Evolutionary conservation across 1,140 invertebrate species (phyloP).

Genomic region (Drosophila oshimai): DNA sequence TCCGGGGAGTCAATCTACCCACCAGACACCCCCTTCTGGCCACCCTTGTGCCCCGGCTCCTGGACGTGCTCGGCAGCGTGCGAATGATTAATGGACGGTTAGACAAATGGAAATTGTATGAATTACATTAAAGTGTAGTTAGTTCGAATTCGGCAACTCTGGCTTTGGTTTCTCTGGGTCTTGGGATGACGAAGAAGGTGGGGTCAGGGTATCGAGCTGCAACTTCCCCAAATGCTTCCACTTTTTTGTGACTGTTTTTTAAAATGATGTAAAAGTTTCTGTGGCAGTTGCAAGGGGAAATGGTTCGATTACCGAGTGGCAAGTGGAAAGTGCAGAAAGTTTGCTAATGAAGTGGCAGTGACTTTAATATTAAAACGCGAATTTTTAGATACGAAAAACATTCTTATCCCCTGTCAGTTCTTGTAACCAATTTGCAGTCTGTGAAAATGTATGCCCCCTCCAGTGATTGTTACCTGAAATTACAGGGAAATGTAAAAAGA

Average conservation of each 20-base stretch:
- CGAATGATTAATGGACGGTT: constrained; percentile 75
- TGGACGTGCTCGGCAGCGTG: constrained; percentile 69
- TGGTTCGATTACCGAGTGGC: constrained; percentile 15
- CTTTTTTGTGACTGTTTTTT: constrained; percentile 17
- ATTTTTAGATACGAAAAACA: background rate
- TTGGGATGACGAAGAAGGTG: too few relatives aligned
- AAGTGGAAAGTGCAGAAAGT: constrained; percentile 2
- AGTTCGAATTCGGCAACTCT: constrained; percentile 52
- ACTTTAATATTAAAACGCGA: constrained; percentile 19
- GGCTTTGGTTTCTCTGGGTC: background rate
- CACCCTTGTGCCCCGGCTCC: background rate
- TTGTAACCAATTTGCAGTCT: constrained; percentile 54
- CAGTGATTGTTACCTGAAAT: constrained; percentile 34
- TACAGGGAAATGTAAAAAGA: constrained; percentile 62
- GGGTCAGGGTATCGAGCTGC: constrained; percentile 6
- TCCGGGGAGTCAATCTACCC: constrained; percentile 15
- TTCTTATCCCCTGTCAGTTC: constrained; percentile 11
- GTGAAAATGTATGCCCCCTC: constrained; percentile 38
- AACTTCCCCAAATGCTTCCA: constrained; percentile 47
- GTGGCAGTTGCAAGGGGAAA: constrained; percentile 9
- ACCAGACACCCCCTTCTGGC: constrained; percentile 1
- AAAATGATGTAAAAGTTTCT: constrained; percentile 52
- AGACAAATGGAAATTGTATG: constrained; percentile 80
- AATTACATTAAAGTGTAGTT: constrained; percentile 81
- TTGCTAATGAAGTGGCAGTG: constrained; percentile 33